phyloP scores from a whole-genome alignment of 2,888 invertebrate species.

The Danaus chrysippus region DNA sequence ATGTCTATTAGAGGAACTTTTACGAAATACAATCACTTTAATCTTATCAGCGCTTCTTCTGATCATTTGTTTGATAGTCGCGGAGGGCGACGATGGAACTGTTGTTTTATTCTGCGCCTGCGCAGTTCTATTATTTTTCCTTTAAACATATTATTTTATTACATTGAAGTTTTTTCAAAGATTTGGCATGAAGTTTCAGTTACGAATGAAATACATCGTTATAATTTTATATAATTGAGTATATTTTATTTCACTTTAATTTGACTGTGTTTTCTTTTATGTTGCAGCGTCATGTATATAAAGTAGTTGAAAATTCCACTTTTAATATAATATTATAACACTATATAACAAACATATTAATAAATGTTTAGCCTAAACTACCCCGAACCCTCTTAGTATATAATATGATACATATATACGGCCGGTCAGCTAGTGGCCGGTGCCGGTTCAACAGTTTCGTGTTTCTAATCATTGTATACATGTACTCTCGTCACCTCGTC shows the following conservation, averaged over 20 bases:
- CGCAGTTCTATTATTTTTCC: neutral
- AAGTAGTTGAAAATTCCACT: constrained; percentile 22
- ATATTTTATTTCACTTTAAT: constrained; percentile 11
- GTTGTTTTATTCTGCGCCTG: neutral
- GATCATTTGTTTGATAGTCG: constrained; percentile 14
- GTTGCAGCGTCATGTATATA: constrained; percentile 27
- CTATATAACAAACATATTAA: constrained; percentile 18
- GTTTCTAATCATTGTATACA: neutral
- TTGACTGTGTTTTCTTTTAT: constrained; percentile 6
- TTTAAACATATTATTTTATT: neutral
- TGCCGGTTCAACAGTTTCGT: neutral
- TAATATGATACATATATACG: neutral
- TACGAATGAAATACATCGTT: constrained; percentile 21
- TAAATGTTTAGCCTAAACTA: constrained; percentile 19
- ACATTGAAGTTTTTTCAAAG: neutral
- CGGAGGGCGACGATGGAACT: neutral
- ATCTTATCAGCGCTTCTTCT: constrained; percentile 22
- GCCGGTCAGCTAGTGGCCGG: neutral
- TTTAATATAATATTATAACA: constrained; percentile 16
- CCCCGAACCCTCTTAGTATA: neutral
- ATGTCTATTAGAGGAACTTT: constrained; percentile 23
- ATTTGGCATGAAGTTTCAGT: neutral
- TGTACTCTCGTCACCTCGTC: too few species aligned
- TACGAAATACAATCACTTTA: constrained; percentile 19
- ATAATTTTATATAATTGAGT: constrained; percentile 17